phyloP scores from a whole-genome alignment of 92 coral and sea anemone genomes.

The Epizoanthus scotinus region DNA sequence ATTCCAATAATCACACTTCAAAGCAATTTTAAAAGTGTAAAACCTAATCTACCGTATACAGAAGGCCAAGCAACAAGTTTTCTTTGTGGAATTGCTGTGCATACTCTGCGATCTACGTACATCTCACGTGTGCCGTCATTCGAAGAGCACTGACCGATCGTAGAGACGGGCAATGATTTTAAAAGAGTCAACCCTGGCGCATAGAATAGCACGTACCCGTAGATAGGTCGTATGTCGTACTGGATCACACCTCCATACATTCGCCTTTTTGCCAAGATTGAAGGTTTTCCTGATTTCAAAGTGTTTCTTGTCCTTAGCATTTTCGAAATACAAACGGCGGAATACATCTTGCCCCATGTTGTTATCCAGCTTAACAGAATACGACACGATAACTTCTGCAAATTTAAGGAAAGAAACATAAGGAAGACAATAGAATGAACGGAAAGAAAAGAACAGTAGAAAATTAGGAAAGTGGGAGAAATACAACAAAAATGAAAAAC shows the following conservation, averaged over 20 bases:
- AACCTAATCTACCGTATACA: no score
- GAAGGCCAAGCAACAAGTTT: no score
- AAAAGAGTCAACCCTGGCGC: neutral
- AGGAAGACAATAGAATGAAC: neutral
- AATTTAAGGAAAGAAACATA: neutral
- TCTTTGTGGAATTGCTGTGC: neutral
- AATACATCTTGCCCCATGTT: constrained; percentile 36
- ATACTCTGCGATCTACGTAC: no score
- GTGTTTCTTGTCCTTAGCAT: constrained; percentile 35
- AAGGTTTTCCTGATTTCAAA: constrained; percentile 47
- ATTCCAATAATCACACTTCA: no score
- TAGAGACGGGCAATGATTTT: neutral
- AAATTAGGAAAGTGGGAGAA: neutral
- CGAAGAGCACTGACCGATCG: no score
- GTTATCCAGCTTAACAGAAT: constrained; percentile 68
- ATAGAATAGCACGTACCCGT: constrained; percentile 55
- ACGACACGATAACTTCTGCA: constrained; percentile 58
- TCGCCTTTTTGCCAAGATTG: constrained; percentile 39
- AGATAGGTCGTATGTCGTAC: constrained; percentile 50
- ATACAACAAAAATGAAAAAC: neutral
- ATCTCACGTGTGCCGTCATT: no score
- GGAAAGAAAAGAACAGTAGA: neutral
- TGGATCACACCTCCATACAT: constrained; percentile 54
- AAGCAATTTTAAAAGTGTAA: no score
- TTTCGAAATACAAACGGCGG: constrained; percentile 72